phyloP scores from a whole-genome alignment of 2,888 invertebrate genomes.

The Tortricodes alternella region DNA sequence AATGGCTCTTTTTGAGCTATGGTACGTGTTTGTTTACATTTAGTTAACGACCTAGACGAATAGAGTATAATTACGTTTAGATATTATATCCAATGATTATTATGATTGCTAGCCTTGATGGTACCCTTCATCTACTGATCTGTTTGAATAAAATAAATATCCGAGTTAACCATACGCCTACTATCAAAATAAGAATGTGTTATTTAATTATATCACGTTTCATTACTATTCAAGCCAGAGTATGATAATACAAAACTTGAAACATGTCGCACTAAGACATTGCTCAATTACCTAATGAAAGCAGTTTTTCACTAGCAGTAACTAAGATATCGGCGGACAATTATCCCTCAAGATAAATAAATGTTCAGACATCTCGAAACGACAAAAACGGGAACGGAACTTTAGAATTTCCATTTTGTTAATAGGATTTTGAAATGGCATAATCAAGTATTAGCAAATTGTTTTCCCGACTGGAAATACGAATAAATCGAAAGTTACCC shows the following conservation, averaged over 20 bases:
- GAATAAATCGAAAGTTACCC: conserved; percentile 14
- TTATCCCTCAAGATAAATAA: too few species aligned
- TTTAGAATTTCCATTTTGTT: neutral
- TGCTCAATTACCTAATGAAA: too few species aligned
- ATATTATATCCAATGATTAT: neutral
- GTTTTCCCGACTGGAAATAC: neutral
- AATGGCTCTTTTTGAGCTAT: too few species aligned
- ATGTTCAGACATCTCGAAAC: neutral
- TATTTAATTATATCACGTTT: neutral
- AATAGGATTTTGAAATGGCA: neutral
- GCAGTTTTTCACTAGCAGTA: too few species aligned
- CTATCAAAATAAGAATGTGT: neutral
- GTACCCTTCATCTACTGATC: neutral
- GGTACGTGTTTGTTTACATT: too few species aligned
- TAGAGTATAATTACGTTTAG: too few species aligned
- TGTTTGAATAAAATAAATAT: neutral
- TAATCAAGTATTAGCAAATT: conserved; percentile 12
- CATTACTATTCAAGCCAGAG: too few species aligned
- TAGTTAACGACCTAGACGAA: too few species aligned
- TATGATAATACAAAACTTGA: too few species aligned
- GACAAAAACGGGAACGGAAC: neutral
- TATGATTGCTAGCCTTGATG: neutral
- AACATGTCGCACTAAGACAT: too few species aligned
- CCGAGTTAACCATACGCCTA: neutral
- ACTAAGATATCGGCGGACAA: neutral